Evolutionary conservation across 1,140 invertebrate species (phyloP).

Genomic region (Elymnias hypermnestra): DNA sequence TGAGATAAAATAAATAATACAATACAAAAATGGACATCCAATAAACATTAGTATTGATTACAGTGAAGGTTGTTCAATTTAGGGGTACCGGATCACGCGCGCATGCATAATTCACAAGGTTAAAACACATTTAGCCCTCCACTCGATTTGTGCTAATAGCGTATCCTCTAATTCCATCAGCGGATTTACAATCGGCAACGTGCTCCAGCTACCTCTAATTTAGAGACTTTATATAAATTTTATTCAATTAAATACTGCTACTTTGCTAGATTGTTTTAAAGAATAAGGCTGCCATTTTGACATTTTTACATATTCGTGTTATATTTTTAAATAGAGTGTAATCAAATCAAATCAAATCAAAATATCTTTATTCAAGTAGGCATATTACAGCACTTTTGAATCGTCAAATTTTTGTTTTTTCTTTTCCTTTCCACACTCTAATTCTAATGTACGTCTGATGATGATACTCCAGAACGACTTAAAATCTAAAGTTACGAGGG

Average conservation of each 20-base stretch:
- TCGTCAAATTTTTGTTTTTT: no score
- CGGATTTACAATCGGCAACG: constrained; percentile 15
- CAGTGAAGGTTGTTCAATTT: constrained; percentile 3
- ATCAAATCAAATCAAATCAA: no score
- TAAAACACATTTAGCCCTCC: constrained; percentile 20
- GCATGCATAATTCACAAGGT: constrained; percentile 21
- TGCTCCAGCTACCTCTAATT: not conserved
- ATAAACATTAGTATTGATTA: constrained; percentile 13
- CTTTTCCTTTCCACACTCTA: no score
- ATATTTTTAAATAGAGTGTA: no score
- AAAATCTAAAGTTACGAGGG: no score
- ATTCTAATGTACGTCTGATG: no score
- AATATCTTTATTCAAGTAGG: no score
- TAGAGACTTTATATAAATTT: not conserved
- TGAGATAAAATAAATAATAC: not conserved
- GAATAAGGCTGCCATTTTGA: no score
- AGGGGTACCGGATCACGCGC: constrained; percentile 10
- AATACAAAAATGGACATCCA: not conserved
- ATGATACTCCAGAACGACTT: no score
- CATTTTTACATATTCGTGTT: no score
- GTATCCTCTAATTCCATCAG: constrained; percentile 13
- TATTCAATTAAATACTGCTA: not conserved
- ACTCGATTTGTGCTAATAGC: constrained; percentile 17
- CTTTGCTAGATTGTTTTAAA: not conserved
- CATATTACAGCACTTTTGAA: no score